A percentile compares a stretch with the other conserved stretches of the same genome.
phyloP scores from a whole-genome alignment of 2,888 invertebrate genomes.

The Caenorhabditis zanzibari region DNA sequence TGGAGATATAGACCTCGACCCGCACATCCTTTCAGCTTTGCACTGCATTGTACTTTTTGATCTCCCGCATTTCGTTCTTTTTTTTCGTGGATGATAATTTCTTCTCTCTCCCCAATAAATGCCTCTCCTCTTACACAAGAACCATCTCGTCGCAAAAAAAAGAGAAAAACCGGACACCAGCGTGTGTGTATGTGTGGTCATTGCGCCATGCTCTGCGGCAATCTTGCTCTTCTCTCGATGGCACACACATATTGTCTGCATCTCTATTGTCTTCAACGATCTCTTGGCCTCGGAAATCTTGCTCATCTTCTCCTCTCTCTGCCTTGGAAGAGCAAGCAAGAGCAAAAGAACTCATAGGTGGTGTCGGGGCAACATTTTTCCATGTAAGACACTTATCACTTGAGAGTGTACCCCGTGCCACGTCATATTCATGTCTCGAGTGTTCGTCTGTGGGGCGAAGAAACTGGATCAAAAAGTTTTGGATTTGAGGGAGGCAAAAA shows the following conservation, averaged over 20 bases:
- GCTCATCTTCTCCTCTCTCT: neutral
- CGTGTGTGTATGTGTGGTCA: too few species aligned
- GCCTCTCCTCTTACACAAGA: neutral
- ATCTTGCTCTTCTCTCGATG: conserved; percentile 12
- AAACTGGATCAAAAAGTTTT: neutral
- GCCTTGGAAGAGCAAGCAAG: conserved; percentile 6
- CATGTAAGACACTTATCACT: conserved; percentile 54
- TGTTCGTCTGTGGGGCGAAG: neutral
- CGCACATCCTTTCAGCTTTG: too few species aligned
- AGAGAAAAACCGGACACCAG: conserved; percentile 24
- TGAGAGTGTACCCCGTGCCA: conserved; percentile 25
- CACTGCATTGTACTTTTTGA: too few species aligned
- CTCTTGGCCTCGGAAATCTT: conserved; percentile 4
- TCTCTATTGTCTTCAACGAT: neutral
- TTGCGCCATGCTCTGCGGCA: neutral
- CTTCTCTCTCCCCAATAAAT: neutral
- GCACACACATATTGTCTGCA: conserved; percentile 31
- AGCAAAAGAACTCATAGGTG: conserved; percentile 2
- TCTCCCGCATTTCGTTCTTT: too few species aligned
- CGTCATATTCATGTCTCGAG: conserved; percentile 26
- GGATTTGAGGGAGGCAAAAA: too few species aligned
- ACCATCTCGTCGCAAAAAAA: neutral
- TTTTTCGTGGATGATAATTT: neutral
- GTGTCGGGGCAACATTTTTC: conserved; percentile 45
- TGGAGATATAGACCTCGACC: too few species aligned